Evolutionary conservation across 2,113 vertebrate species (phyloP).

Genomic region (Athene noctua): DNA sequence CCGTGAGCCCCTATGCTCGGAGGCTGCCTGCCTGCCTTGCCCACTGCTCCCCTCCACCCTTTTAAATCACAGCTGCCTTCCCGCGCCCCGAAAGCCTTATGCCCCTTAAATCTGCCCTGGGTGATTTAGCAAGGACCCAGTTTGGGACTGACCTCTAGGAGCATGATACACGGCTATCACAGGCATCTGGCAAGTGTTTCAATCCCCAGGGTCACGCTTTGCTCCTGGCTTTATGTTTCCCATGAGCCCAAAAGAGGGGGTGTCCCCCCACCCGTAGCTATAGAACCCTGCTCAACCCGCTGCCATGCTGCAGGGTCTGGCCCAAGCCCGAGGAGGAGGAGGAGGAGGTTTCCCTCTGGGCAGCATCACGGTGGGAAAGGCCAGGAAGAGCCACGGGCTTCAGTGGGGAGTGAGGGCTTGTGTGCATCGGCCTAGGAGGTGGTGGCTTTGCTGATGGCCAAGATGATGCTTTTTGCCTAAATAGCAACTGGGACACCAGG

Average conservation of each 20-base stretch:
- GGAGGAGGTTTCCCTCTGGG: neutral
- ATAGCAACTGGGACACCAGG: neutral
- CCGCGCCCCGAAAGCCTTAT: fast-evolving
- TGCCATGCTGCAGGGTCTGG: fast-evolving
- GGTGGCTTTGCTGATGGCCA: neutral
- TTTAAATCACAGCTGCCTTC: neutral
- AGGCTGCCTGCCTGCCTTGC: fast-evolving
- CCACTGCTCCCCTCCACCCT: neutral
- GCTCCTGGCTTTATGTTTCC: neutral
- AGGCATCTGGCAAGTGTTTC: neutral
- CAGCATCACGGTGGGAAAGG: neutral
- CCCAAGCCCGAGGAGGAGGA: neutral
- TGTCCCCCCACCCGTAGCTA: fast-evolving
- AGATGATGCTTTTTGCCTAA: neutral
- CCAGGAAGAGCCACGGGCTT: neutral
- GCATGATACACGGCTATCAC: fast-evolving
- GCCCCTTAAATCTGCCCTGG: neutral
- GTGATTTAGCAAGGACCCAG: neutral
- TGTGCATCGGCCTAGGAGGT: fast-evolving
- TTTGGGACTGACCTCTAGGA: neutral
- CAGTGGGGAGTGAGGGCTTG: fast-evolving
- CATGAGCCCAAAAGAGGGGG: neutral
- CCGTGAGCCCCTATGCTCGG: fast-evolving
- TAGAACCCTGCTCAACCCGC: neutral
- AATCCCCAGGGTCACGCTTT: neutral